Conservation (phyloP, 2,888 invertebrate species). For the Scaeva pyrastri region DNA sequence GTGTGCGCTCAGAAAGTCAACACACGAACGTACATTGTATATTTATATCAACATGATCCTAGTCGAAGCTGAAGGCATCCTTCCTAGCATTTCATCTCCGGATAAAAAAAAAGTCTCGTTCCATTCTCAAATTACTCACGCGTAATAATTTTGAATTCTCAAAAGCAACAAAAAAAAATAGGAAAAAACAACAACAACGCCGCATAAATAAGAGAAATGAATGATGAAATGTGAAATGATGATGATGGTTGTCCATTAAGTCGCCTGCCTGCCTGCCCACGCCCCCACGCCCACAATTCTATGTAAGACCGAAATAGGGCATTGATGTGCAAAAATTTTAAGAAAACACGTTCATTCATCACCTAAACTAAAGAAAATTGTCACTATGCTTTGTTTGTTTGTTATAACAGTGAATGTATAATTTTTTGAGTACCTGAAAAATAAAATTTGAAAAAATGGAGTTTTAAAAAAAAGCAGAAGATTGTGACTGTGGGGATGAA, state of each 20-base stretch:
- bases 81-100: conserved; percentile 1
- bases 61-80: not conserved
- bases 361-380: not conserved
- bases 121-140: conserved; percentile 53
- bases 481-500: too few relatives aligned
- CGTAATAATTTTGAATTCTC: conserved; percentile 56
- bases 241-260: conserved; percentile 67
- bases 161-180: conserved; percentile 28
- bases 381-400: not conserved
- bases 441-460: too few relatives aligned
- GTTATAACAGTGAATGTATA: not conserved
- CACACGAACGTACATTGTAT: not conserved
- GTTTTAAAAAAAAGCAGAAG: too few relatives aligned
- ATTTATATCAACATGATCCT: not conserved
- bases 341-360: conserved; percentile 17
- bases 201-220: conserved; percentile 9
- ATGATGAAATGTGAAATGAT: conserved; percentile 63
- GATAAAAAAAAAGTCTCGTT: conserved; percentile 6
- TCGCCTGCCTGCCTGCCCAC: not conserved
- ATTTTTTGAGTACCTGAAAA: not conserved
- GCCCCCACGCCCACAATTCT: conserved; percentile 5
- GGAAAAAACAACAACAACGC: not conserved
- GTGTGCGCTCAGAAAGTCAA: not conserved
- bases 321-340: conserved; percentile 51
- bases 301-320: conserved; percentile 45